phyloP scores from a whole-genome alignment of 2,113 vertebrate species.

The Antechinus flavipes region DNA sequence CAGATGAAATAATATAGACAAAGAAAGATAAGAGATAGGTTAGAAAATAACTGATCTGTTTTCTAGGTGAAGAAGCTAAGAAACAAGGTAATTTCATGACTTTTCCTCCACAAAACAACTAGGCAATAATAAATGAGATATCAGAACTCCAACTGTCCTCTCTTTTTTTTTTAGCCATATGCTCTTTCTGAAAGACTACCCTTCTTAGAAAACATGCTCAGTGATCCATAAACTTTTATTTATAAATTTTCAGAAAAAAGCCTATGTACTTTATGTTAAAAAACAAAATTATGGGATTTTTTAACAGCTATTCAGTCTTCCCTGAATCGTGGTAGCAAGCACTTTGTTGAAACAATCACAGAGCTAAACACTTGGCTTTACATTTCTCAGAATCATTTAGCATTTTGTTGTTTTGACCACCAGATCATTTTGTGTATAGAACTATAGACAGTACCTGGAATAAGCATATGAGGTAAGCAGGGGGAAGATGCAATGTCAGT shows the following conservation, averaged over 20 bases:
- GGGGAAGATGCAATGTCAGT: neutral
- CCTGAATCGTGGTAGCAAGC: neutral
- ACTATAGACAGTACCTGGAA: neutral
- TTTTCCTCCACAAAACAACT: neutral
- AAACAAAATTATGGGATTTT: neutral
- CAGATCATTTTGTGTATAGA: neutral
- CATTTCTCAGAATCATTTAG: neutral
- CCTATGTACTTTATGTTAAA: neutral
- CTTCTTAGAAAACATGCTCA: neutral
- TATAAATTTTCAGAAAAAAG: neutral
- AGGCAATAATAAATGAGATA: neutral
- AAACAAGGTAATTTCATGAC: neutral
- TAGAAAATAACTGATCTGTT: neutral
- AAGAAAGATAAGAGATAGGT: neutral
- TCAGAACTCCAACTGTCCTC: neutral
- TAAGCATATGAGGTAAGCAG: neutral
- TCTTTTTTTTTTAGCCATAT: too few relatives aligned
- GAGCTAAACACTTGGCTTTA: neutral
- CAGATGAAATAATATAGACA: neutral
- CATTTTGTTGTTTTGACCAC: neutral
- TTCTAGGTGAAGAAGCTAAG: neutral
- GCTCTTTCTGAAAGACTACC: neutral
- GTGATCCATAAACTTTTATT: neutral
- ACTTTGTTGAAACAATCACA: neutral
- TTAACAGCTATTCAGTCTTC: neutral